Conservation (phyloP, 2,888 invertebrate species). For the Acleris cristana region DNA sequence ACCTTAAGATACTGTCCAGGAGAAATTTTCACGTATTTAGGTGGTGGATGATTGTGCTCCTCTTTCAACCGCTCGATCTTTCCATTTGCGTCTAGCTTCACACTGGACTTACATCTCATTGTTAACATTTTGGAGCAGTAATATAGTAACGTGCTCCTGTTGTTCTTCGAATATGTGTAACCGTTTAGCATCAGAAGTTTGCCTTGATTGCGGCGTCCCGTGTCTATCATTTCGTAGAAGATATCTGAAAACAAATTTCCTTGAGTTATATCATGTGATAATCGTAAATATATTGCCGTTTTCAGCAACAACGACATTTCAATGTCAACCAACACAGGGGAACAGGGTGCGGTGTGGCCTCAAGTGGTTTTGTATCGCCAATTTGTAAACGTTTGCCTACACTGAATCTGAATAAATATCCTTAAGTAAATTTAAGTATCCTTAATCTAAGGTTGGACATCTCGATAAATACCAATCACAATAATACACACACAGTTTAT, state of each 20-base stretch:
- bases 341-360: too few relatives aligned
- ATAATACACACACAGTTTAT: too few relatives aligned
- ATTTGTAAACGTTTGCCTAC: too few relatives aligned
- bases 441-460: too few relatives aligned
- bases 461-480: too few relatives aligned
- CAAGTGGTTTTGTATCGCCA: too few relatives aligned
- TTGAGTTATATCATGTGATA: too few relatives aligned
- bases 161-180: slow-evolving; percentile 27
- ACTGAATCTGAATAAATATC: too few relatives aligned
- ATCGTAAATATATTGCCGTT: too few relatives aligned
- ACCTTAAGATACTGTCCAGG: slow-evolving; percentile 9
- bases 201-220: neutral
- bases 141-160: slow-evolving; percentile 4
- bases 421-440: too few relatives aligned
- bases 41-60: slow-evolving; percentile 31
- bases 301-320: too few relatives aligned
- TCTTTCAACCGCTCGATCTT: slow-evolving; percentile 13
- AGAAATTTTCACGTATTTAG: slow-evolving; percentile 14
- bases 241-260: neutral
- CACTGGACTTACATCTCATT: slow-evolving; percentile 27
- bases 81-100: slow-evolving; percentile 19
- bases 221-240: slow-evolving; percentile 18
- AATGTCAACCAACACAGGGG: too few relatives aligned
- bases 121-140: slow-evolving; percentile 23
- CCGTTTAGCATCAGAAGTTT: slow-evolving; percentile 28